Conservation (phyloP, 2,797 vertebrate species). For the Lophotriccus pileatus region DNA sequence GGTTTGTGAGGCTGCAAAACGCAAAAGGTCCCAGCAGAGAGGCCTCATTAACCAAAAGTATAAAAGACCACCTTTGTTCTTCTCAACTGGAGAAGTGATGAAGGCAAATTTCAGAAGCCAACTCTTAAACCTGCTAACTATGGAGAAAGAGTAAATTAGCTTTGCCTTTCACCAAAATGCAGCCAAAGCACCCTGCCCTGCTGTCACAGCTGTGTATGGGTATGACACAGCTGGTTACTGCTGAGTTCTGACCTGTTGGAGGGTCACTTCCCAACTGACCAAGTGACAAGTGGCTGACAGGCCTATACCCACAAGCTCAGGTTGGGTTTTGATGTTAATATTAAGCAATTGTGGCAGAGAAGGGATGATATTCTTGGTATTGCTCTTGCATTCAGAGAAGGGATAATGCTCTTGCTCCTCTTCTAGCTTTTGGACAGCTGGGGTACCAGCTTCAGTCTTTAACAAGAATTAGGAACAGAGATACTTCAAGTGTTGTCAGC, state of each 20-base stretch:
- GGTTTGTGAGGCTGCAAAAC: conserved; percentile 9
- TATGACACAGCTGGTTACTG: background rate
- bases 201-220: background rate
- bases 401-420: background rate
- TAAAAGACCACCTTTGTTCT: background rate
- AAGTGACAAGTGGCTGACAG: background rate
- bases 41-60: conserved; percentile 6
- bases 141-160: background rate
- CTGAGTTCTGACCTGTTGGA: background rate
- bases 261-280: background rate
- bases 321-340: background rate
- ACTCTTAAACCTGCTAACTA: background rate
- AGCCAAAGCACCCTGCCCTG: background rate
- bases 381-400: background rate
- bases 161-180: background rate
- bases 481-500: background rate
- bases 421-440: background rate
- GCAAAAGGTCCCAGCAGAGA: conserved; percentile 4
- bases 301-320: background rate
- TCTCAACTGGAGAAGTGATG: background rate
- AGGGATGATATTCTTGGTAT: background rate
- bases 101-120: conserved; percentile 7
- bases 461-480: background rate
- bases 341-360: background rate
- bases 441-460: background rate